A percentile compares a stretch with the other conserved stretches of the same genome.
These are phyloP conservation scores for Eupithecia insigniata DNA, from an alignment of 2,888 invertebrate genomes.

Conservation along the genomic window DNA sequence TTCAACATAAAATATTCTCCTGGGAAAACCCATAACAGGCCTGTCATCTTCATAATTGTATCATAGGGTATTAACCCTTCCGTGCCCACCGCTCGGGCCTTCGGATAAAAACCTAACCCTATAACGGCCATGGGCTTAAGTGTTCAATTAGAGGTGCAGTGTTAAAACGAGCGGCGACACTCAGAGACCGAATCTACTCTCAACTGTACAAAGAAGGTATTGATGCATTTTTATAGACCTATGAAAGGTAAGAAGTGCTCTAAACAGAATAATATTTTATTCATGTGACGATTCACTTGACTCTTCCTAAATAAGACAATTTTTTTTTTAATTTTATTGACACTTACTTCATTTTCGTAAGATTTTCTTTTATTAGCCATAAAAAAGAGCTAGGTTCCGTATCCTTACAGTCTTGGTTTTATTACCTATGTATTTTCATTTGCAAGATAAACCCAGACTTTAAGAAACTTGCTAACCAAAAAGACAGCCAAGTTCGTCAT, in stretches of 20 bases:
- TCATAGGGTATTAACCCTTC: slow-evolving; percentile 42
- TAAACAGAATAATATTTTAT: neutral
- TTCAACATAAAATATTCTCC: slow-evolving; percentile 3
- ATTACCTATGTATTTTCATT: neutral
- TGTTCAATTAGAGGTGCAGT: slow-evolving; percentile 81
- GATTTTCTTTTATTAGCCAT: no score
- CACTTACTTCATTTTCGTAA: no score
- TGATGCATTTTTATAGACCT: slow-evolving; percentile 66
- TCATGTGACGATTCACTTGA: neutral
- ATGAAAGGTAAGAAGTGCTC: slow-evolving; percentile 46
- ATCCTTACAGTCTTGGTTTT: no score
- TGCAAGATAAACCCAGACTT: neutral
- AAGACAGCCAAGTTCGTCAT: neutral
- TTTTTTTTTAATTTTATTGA: no score
- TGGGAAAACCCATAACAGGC: slow-evolving; percentile 21
- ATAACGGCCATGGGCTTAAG: slow-evolving; percentile 66
- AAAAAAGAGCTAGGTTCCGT: no score
- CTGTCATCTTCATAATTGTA: slow-evolving; percentile 30
- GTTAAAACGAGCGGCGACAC: slow-evolving; percentile 82
- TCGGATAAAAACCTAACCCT: slow-evolving; percentile 77
- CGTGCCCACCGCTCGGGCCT: slow-evolving; percentile 64
- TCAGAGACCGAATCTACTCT: slow-evolving; percentile 77
- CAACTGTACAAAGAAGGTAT: slow-evolving; percentile 72
- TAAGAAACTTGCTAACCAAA: neutral
- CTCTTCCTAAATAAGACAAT: no score